These are phyloP conservation scores for Pemphredon lugubris DNA, from an alignment of 2,888 invertebrate genomes.

Conservation along the genomic window DNA sequence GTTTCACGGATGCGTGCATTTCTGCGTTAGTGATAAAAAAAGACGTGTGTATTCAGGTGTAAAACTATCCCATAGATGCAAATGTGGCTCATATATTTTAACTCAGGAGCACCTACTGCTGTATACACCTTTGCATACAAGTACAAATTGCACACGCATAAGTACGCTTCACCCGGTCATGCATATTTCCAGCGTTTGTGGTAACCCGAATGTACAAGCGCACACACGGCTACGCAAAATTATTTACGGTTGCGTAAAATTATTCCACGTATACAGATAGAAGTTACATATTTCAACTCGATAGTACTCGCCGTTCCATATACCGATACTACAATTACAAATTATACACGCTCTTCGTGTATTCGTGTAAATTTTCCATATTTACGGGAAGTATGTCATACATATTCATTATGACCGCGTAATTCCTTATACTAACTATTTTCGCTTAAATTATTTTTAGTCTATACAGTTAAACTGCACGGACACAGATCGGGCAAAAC, in stretches of 20 bases:
- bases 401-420: too few species aligned
- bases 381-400: too few species aligned
- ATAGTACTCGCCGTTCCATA: constrained; percentile 4
- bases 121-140: constrained; percentile 5
- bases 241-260: background rate
- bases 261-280: background rate
- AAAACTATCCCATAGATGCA: constrained; percentile 37
- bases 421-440: too few species aligned
- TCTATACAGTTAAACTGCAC: too few species aligned
- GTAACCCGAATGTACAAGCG: background rate
- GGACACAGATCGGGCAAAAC: too few species aligned
- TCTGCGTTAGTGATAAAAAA: constrained; percentile 15
- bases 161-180: background rate
- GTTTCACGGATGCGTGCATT: constrained; percentile 1
- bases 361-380: too few species aligned
- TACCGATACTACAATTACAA: constrained; percentile 25
- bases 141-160: constrained; percentile 11
- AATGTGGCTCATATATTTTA: constrained; percentile 32
- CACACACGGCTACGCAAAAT: constrained; percentile 4
- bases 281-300: constrained; percentile 16
- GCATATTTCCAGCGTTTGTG: background rate
- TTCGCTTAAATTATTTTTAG: too few species aligned
- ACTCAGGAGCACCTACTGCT: constrained; percentile 10
- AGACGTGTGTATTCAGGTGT: constrained; percentile 28
- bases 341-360: constrained; percentile 7